phyloP scores from a whole-genome alignment of 1,140 invertebrate genomes.

The Whitmania pigra region DNA sequence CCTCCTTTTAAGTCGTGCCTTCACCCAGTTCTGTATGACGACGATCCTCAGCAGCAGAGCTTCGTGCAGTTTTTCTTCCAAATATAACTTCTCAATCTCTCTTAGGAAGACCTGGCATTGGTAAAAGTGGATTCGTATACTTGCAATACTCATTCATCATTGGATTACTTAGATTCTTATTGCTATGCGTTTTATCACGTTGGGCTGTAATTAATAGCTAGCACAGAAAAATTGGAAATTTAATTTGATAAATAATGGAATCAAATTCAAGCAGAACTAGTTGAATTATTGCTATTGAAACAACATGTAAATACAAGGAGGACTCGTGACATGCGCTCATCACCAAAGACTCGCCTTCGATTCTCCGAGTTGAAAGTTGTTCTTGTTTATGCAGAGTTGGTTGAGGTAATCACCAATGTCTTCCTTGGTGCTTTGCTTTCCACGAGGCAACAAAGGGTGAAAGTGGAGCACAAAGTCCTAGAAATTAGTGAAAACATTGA shows the following conservation, averaged over 20 bases:
- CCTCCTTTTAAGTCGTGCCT: conserved; percentile 61
- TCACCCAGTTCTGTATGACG: conserved; percentile 79
- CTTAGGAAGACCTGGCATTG: conserved; percentile 62
- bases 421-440: conserved; percentile 50
- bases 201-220: too few relatives aligned
- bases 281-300: too few relatives aligned
- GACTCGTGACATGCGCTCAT: neutral
- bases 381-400: conserved; percentile 63
- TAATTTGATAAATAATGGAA: too few relatives aligned
- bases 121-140: too few relatives aligned
- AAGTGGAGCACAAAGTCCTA: conserved; percentile 80
- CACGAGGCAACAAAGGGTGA: conserved; percentile 75
- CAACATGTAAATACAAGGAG: neutral
- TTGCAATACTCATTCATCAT: too few relatives aligned
- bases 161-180: too few relatives aligned
- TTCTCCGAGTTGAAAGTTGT: conserved; percentile 79
- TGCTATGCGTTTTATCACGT: too few relatives aligned
- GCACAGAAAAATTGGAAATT: too few relatives aligned
- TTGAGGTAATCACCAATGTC: conserved; percentile 68
- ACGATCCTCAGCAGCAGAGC: conserved; percentile 84
- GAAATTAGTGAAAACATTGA: neutral
- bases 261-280: too few relatives aligned
- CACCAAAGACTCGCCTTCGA: conserved; percentile 52
- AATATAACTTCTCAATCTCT: conserved; percentile 80
- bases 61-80: conserved; percentile 79